Evolutionary conservation across 1,140 invertebrate species (phyloP), one percentile per base, ranked within the genome.

Genomic region (Lucilia sericata): DNA sequence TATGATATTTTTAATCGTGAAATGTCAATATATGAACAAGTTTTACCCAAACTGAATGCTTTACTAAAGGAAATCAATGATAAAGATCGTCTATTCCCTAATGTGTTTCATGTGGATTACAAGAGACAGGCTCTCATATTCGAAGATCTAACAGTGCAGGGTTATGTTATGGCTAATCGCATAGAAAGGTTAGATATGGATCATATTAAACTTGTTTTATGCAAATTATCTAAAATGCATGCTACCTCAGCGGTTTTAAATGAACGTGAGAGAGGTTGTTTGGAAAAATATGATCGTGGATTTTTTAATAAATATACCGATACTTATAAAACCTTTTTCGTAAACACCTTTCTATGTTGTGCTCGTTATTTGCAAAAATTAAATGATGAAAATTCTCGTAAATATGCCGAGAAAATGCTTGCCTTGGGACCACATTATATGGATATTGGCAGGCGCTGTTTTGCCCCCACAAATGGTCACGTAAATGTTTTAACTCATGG

Each of bases 401-500:
- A 86, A 10, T 91, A 90, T 84, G 86, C 81, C 0, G 49, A 88
- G 25, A 91, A 91, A 78, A 75, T 91, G 0, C 85, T 86, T n/a
- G 86, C 86, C n/a, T 21, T 91, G 74, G 86, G 85, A 5, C 87
- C 88, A 0, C 84, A 87, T 65, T 88, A 90, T 65, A 90, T 91
- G 88, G 89, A 91, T 47, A 88, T 89, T 75, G 89, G 87, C 0
- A 82, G 85, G 14, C 86, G 86, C 34, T 88, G 87, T 19, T 90
- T 91, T 65, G 85, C 82, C 3, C 86, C 88, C 2, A 84, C 92
- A 0, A 82, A 88, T 1, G 91, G 92, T 1, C 91, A 93, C 19
- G 93, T 94, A 21, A 92, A 93, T 85, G 94, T 94, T 0, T 88
- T 95, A 51, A 93, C 92, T 83, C 94, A 95, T 82, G 94, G 94